phyloP scores from a whole-genome alignment of 2,113 vertebrate species.

The Myotis lucifugus region DNA sequence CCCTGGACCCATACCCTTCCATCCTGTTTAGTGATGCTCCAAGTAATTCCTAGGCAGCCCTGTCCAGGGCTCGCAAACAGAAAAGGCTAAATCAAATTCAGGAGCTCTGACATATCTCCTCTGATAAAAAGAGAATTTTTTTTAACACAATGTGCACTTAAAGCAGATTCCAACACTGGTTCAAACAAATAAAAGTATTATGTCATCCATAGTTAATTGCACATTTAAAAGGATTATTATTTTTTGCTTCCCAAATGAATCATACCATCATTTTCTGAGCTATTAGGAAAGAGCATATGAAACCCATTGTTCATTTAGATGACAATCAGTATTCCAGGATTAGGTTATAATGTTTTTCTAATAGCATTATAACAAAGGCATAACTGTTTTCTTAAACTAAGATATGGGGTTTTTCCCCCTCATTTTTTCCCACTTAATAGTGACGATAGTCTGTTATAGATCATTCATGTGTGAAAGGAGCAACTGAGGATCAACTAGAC shows the following conservation, averaged over 20 bases:
- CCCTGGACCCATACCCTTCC: not conserved
- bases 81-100: slow-evolving; percentile 34
- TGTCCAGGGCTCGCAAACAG: not conserved
- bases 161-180: slow-evolving; percentile 19
- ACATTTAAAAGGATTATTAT: slow-evolving; percentile 55
- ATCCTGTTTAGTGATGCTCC: not conserved
- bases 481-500: not conserved
- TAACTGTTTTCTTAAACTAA: slow-evolving; percentile 50
- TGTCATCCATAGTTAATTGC: not conserved
- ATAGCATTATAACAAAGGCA: slow-evolving; percentile 9
- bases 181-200: slow-evolving; percentile 52
- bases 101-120: not conserved
- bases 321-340: slow-evolving; percentile 30
- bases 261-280: slow-evolving; percentile 23
- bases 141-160: not conserved
- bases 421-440: not conserved
- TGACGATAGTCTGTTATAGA: not conserved
- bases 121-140: not conserved
- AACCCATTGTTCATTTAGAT: slow-evolving; percentile 36
- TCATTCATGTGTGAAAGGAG: not conserved
- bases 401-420: not conserved
- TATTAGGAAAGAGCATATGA: slow-evolving; percentile 20
- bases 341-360: slow-evolving; percentile 37
- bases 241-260: slow-evolving; percentile 48
- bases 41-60: not conserved